These are phyloP conservation scores for Sarcophaga carnaria DNA, from an alignment of 2,888 invertebrate species.

Conservation along the genomic window DNA sequence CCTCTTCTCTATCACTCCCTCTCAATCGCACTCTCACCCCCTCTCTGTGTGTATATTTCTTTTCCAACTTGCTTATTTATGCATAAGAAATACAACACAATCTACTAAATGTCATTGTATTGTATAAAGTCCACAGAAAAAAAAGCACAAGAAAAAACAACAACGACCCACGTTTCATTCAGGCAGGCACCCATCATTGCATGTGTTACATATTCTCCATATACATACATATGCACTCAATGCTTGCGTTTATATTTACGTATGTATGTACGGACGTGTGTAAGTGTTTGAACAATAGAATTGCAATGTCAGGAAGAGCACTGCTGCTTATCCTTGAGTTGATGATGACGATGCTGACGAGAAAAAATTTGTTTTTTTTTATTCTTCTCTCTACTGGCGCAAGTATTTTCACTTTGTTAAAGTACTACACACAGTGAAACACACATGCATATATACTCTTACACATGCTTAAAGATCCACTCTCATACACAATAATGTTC, in stretches of 20 bases:
- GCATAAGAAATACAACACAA: not conserved
- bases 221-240: not conserved
- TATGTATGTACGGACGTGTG: not conserved
- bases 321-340: slow-evolving; percentile 65
- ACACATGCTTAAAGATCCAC: not conserved
- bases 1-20: no score
- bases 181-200: no score
- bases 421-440: slow-evolving; percentile 31
- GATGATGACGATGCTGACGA: slow-evolving; percentile 20
- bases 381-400: not conserved
- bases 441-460: not conserved
- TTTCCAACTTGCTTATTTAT: not conserved
- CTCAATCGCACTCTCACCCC: no score
- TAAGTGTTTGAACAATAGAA: slow-evolving; percentile 62
- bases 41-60: not conserved
- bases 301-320: slow-evolving; percentile 65
- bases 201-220: no score
- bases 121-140: no score
- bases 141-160: no score
- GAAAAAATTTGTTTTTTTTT: slow-evolving; percentile 9
- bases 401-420: slow-evolving; percentile 60
- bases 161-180: no score
- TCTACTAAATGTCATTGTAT: no score
- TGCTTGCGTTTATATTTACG: not conserved
- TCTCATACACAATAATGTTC: not conserved